Percentiles rank a stretch among this genome's conserved stretches.
Conservation (phyloP, 2,888 invertebrate species). For the Tipula unca region DNA sequence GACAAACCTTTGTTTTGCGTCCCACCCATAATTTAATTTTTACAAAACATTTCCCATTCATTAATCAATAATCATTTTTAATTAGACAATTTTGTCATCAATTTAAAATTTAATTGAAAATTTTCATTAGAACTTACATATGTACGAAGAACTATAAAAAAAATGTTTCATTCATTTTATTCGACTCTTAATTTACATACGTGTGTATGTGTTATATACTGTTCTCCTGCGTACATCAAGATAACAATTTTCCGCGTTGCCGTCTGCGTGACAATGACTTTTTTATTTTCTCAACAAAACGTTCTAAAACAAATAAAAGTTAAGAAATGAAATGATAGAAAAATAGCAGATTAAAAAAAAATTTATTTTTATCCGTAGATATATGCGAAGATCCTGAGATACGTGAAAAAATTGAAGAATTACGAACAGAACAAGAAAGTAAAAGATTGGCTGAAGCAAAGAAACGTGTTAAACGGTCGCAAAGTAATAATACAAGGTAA, state of each 20-base stretch:
- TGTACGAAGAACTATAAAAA: neutral
- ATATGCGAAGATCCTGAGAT: conserved; percentile 95
- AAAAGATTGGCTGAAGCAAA: conserved; percentile 51
- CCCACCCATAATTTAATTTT: too few relatives aligned
- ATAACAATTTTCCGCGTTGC: neutral
- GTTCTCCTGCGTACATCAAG: neutral
- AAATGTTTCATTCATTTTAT: neutral
- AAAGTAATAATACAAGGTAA: conserved; percentile 55
- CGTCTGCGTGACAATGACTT: neutral
- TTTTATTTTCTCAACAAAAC: neutral
- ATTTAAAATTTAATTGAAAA: neutral
- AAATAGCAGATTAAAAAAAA: neutral
- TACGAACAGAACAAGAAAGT: conserved; percentile 83
- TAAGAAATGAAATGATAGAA: neutral
- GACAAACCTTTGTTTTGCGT: too few relatives aligned
- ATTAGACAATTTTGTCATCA: neutral
- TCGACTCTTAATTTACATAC: neutral
- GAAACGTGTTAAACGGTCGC: conserved; percentile 59
- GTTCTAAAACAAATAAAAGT: neutral
- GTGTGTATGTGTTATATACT: neutral
- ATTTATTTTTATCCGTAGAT: conserved; percentile 47
- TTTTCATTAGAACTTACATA: neutral
- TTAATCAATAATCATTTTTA: too few relatives aligned
- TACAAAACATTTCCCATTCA: too few relatives aligned
- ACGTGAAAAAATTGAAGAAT: conserved; percentile 76